Percentiles rank a stretch among this genome's conserved stretches.
Conservation (phyloP, 2,113 vertebrate species). For the Rallus limicola region DNA sequence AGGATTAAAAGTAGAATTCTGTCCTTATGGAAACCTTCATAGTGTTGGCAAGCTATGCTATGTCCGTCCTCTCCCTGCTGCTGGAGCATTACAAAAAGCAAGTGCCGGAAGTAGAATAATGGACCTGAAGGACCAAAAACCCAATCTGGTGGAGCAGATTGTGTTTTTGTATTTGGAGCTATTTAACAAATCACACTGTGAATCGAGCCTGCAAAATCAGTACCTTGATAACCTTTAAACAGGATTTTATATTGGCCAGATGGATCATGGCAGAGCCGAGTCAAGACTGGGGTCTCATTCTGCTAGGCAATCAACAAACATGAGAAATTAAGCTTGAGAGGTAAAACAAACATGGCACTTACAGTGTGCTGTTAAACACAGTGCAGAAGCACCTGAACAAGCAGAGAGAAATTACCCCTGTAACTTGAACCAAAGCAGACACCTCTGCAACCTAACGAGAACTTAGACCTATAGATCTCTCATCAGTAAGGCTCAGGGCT, state of each 20-base stretch:
- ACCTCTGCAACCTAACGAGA: neutral
- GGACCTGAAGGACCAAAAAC: constrained; percentile 13
- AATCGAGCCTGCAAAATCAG: neutral
- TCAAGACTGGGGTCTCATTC: neutral
- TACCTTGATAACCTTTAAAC: neutral
- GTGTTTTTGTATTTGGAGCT: neutral
- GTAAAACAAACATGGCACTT: neutral
- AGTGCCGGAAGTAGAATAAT: neutral
- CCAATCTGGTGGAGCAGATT: constrained; percentile 22
- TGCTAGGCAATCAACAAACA: neutral
- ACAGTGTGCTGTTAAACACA: neutral
- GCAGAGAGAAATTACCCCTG: neutral
- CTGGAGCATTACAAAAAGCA: neutral
- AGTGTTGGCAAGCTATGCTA: neutral
- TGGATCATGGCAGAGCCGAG: neutral
- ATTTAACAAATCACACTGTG: constrained; percentile 7
- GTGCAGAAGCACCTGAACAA: neutral
- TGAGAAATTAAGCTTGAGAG: neutral
- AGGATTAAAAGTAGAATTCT: neutral
- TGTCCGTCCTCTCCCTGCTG: neutral
- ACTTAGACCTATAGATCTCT: neutral
- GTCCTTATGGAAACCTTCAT: neutral
- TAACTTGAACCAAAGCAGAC: neutral
- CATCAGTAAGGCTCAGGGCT: neutral
- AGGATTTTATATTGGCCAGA: neutral